phyloP scores from a whole-genome alignment of 2,888 invertebrate species.

The Philhelius pedissequus region DNA sequence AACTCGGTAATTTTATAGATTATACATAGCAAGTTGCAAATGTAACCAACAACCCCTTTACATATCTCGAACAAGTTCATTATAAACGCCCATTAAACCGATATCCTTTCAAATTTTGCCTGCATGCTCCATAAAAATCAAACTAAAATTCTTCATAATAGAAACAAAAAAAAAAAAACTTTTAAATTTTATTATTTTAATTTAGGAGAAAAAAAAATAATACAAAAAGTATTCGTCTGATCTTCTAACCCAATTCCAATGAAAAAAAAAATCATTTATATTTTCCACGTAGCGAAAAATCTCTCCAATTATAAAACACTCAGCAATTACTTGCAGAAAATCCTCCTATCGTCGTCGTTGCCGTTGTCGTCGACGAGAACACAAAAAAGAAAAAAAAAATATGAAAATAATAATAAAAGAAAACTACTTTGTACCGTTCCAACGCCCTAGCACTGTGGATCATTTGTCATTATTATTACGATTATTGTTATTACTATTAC shows the following conservation, averaged over 20 bases:
- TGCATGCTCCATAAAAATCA: neutral
- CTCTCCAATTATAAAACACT: slow-evolving; percentile 61
- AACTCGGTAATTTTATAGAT: neutral
- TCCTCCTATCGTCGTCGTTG: slow-evolving; percentile 10
- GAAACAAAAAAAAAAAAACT: neutral
- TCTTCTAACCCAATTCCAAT: neutral
- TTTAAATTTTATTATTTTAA: slow-evolving; percentile 13
- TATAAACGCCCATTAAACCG: neutral
- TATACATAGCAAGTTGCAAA: neutral
- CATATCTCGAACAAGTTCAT: neutral
- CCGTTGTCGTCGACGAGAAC: neutral
- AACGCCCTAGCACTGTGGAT: slow-evolving; percentile 56
- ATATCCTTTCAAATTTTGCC: neutral
- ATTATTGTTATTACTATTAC: slow-evolving; percentile 63
- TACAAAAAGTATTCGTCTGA: neutral
- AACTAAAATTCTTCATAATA: neutral
- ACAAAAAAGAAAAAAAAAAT: slow-evolving; percentile 18
- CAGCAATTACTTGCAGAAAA: slow-evolving; percentile 64
- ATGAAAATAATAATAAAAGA: slow-evolving; percentile 60
- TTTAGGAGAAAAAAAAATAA: neutral
- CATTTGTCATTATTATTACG: slow-evolving; percentile 68
- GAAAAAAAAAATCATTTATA: slow-evolving; percentile 15
- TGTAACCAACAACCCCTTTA: neutral
- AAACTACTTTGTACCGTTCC: slow-evolving; percentile 49
- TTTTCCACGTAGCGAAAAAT: slow-evolving; percentile 38